Evolutionary conservation across 1,140 invertebrate species (phyloP), one percentile per base, ranked within the genome.

Genomic region (Bombus impatiens): DNA sequence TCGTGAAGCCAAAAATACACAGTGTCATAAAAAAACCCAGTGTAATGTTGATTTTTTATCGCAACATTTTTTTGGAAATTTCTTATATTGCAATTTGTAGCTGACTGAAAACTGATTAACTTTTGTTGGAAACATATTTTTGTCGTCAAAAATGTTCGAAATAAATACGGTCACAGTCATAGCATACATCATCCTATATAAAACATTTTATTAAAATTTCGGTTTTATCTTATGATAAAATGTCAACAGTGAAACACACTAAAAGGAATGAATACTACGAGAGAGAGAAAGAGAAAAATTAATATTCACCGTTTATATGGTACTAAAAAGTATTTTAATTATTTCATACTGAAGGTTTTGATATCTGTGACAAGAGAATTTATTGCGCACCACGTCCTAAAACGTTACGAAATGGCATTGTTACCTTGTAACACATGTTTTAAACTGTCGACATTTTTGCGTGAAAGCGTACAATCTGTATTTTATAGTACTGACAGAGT

Each of bases 371-470:
- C 35, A 35, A 47, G 47, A 35, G 44, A 80, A 71, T 71, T 70
- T 70, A 40, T 40, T 18, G 40, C 1, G 1, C 28, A 13, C 4
- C 28, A 12, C 3, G 10, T 28, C 28, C 13, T 15, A 44, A 6
- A 18, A 74, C 12, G 15, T 25, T 80, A 3, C 65, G 25, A 25
- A 40, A 44, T 70, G 70, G 70, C n/a, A 57, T 57, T 40, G 67
- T 70, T 40, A 37, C 44, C 22, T n/a, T 25, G 67, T 37, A 47
- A 47, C 25, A 1, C 35, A 37, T 15, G 44, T 28, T 57, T 81
- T 81, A 32, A 71, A 81, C 67, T 53, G 35, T 25, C 28, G 65
- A 47, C 67, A n/a, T 71, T 71, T 71, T 40, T n/a, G 15, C 44
- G 42, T 68, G 44, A 57, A 81, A 59, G 32, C 35, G 44, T n/a